These are phyloP conservation scores for Phaonia tiefii DNA, from an alignment of 2,888 invertebrate genomes.

Conservation along the genomic window DNA sequence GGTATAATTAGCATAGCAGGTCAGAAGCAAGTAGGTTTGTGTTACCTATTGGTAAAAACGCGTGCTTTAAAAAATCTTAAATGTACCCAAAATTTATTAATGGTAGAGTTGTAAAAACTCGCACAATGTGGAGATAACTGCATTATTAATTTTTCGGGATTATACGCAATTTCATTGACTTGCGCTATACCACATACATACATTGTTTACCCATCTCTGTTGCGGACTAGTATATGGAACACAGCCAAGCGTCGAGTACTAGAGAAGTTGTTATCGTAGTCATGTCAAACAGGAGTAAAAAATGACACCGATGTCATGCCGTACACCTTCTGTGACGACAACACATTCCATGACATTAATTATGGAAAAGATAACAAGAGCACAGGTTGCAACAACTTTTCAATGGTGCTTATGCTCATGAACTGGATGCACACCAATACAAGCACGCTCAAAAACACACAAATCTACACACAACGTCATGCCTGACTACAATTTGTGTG, in stretches of 20 bases:
- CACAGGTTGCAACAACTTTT: constrained; percentile 63
- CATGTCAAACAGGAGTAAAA: constrained; percentile 54
- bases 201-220: too few species aligned
- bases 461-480: constrained; percentile 24
- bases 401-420: constrained; percentile 58
- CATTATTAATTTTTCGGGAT: too few species aligned
- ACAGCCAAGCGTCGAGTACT: neutral
- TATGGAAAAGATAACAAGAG: constrained; percentile 53
- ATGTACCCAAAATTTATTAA: too few species aligned
- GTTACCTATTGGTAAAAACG: too few species aligned
- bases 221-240: too few species aligned
- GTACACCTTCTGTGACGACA: constrained; percentile 58
- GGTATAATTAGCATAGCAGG: too few species aligned
- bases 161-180: too few species aligned
- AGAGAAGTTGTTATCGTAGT: constrained; percentile 49
- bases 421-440: constrained; percentile 24
- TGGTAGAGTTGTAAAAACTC: too few species aligned
- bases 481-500: constrained; percentile 15
- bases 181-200: too few species aligned
- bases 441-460: constrained; percentile 5
- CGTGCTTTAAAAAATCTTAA: too few species aligned
- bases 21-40: too few species aligned
- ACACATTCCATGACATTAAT: constrained; percentile 55
- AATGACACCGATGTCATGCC: constrained; percentile 50
- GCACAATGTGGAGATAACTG: too few species aligned